A percentile compares a stretch with the other conserved stretches of the same genome.
phyloP scores from a whole-genome alignment of 2,888 invertebrate genomes.

The Pheosia gnoma region DNA sequence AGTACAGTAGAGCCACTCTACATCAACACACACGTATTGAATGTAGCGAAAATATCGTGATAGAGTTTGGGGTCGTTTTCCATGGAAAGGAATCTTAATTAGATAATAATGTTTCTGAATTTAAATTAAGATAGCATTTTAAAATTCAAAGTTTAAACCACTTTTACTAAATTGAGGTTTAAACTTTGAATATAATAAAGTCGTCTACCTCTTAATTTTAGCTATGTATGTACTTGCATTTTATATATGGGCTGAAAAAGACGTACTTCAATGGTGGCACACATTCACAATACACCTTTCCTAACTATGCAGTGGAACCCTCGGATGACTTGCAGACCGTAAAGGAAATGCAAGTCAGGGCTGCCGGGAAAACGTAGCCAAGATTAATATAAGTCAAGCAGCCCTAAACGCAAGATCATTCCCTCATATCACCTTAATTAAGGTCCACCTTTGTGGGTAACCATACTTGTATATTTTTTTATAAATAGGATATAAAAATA shows the following conservation, averaged over 20 bases:
- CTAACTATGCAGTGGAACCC: constrained; percentile 35
- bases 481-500: neutral
- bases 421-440: constrained; percentile 48
- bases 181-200: too few relatives aligned
- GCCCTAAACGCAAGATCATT: constrained; percentile 51
- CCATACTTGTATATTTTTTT: constrained; percentile 19
- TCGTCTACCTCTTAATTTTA: too few relatives aligned
- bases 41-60: too few relatives aligned
- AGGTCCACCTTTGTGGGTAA: constrained; percentile 40
- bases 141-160: too few relatives aligned
- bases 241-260: neutral
- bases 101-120: too few relatives aligned
- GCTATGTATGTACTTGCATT: too few relatives aligned
- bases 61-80: too few relatives aligned
- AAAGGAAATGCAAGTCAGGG: constrained; percentile 60
- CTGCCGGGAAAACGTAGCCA: constrained; percentile 58
- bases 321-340: constrained; percentile 60
- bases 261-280: neutral
- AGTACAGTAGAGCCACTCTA: too few relatives aligned
- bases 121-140: too few relatives aligned
- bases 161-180: too few relatives aligned
- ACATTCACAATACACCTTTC: constrained; percentile 10
- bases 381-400: constrained; percentile 72
- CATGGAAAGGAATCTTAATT: too few relatives aligned
- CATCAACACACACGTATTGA: too few relatives aligned